Base-by-base conservation (phyloP, 2,113 vertebrate species). In the Larimichthys crocea region DNA sequence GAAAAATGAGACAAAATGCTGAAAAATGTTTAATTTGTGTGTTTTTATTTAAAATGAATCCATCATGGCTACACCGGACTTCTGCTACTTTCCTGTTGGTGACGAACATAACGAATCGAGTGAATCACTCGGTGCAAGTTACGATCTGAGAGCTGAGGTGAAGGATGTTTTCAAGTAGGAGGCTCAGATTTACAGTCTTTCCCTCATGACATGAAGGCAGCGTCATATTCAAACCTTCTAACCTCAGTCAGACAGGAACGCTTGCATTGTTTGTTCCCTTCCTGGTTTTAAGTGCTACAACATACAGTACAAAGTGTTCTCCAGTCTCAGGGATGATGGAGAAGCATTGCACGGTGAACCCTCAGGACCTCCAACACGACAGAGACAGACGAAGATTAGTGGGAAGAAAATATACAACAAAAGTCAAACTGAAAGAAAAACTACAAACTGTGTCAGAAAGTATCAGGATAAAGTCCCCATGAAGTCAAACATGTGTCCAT, bases 131-230 rank as follows among this genome's bases (percentile, higher is more conserved):
- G 49, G 76, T 20, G 17, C 59, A 15, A 9, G 56, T 31, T 55
- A 0, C 52, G 29, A 7, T 55, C 49, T 31, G 55, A 57, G 6
- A 64, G 65, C 70, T 69, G 70, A 79, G 70, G 49, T 40, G 48
- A 73, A 78, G 56, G 56, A 42, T 52, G 16, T n/a, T 56, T 85
- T 82, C 78, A 86, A 86, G 74, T 77, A 81, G 74, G 67, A 81
- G 74, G 62, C 78, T 86, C 78, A 77, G 62, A 57, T 77, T 67
- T 76, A 73, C 82, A 68, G 24, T 55, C 26, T 49, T 72, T 49
- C 35, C 56, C 31, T 42, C 4, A 29, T n/a, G n/a, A 53, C 72
- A 1, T 40, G 65, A 81, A 55, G 60, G 35, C 31, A 49, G 22
- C 65, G 6, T 26, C 62, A 31, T 10, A 19, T 49, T 35, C 61